A percentile compares a stretch with the other conserved stretches of the same genome.
Evolutionary conservation across 2,888 invertebrate genomes (phyloP).

Genomic region (Tipula confusa): DNA sequence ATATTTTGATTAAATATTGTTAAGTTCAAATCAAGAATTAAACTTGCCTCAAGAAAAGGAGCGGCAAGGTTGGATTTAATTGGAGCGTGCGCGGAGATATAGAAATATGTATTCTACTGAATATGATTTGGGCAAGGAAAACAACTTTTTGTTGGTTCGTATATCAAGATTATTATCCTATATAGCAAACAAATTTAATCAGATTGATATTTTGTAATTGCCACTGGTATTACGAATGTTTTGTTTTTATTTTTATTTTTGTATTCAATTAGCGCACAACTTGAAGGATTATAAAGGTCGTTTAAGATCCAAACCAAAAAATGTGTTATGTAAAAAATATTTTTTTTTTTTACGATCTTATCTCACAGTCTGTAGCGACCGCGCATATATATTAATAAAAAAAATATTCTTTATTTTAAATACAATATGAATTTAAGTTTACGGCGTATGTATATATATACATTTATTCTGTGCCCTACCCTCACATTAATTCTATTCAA

Average conservation of each 20-base stretch:
- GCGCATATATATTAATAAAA: background rate
- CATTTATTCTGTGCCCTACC: background rate
- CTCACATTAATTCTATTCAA: slow-evolving; percentile 5
- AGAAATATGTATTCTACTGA: background rate
- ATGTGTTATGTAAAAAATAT: background rate
- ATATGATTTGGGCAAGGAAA: background rate
- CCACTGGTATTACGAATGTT: background rate
- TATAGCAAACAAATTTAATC: background rate
- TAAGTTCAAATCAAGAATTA: background rate
- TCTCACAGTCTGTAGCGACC: background rate
- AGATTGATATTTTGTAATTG: background rate
- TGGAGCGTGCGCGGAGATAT: background rate
- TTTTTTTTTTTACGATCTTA: background rate
- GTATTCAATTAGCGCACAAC: background rate
- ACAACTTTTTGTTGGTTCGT: background rate
- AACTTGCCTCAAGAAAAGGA: background rate
- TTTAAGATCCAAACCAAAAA: background rate
- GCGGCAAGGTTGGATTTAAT: background rate
- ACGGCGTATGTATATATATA: background rate
- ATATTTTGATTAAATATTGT: background rate
- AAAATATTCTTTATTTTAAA: background rate
- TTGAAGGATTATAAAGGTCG: background rate
- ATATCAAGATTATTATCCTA: background rate
- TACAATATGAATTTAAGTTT: background rate
- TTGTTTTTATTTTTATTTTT: background rate